phyloP scores from a whole-genome alignment of 1,140 invertebrate species.

The Zaprionus tsacasi region DNA sequence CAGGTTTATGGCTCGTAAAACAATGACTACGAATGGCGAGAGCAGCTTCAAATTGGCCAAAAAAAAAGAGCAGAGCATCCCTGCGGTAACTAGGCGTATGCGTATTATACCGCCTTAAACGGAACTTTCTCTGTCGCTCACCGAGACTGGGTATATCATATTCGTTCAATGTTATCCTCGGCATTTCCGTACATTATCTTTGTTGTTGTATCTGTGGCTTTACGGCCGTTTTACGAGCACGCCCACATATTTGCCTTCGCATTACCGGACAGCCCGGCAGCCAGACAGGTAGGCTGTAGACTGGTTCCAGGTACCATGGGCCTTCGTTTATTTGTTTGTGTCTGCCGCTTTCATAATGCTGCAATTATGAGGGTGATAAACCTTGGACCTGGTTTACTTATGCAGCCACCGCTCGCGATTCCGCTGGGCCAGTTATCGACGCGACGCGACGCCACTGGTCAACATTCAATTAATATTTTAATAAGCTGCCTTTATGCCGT shows the following conservation, averaged over 20 bases:
- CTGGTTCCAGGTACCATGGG: not conserved
- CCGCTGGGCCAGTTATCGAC: conserved; percentile 56
- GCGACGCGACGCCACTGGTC: conserved; percentile 36
- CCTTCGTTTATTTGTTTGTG: conserved; percentile 59
- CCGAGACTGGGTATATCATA: conserved; percentile 12
- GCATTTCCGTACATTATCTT: conserved; percentile 52
- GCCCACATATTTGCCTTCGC: conserved; percentile 38
- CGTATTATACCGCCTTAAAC: not conserved
- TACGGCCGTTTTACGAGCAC: conserved; percentile 67
- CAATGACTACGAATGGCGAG: conserved; percentile 55
- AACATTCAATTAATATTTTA: conserved; percentile 83
- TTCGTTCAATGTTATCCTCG: conserved; percentile 23
- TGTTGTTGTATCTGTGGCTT: conserved; percentile 56
- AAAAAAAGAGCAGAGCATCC: conserved; percentile 17
- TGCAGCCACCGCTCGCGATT: conserved; percentile 8
- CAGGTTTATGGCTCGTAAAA: conserved; percentile 79
- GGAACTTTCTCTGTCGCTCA: not conserved
- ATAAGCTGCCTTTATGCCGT: conserved; percentile 77
- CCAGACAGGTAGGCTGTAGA: not conserved
- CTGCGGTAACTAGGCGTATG: conserved; percentile 43
- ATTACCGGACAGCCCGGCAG: conserved; percentile 4
- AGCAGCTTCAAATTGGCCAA: conserved; percentile 42
- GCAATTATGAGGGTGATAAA: conserved; percentile 63
- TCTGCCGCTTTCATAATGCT: conserved; percentile 70
- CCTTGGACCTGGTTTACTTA: conserved; percentile 24